Base-by-base conservation (phyloP, 2,113 vertebrate genomes). In the Antidorcas marsupialis region DNA sequence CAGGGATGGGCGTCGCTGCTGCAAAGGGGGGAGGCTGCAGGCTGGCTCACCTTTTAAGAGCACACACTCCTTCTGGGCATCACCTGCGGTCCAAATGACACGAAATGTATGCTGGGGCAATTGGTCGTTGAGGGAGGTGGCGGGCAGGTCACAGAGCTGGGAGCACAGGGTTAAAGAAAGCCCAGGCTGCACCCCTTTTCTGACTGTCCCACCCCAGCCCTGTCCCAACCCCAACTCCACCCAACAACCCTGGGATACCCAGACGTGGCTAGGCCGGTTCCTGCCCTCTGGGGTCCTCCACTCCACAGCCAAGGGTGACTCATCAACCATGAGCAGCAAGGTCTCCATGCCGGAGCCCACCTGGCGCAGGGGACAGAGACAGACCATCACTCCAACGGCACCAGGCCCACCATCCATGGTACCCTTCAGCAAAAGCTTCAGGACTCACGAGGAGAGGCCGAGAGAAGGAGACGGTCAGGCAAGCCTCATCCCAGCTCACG, bases 211-310 rank as follows among this genome's bases (percentile, higher is more conserved):
- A 60, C 47, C 86, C 76, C 30, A 53, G 6, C 7, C 21, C 64
- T 39, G 33, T 36, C 55, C 71, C 43, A 59, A 23, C 17, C 28
- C 33, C 27, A 33, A 19, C 28, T 50, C 52, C 25, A 60, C 36
- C 81, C 96, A 62, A 21, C 28, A 95, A 53, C 87, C 71, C 81
- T 94, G 98, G 98, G 99, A 99, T 99, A 99, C 99, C 99, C 99
- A 99, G 85, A 99, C 98, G 2, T 99, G 98, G 79, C 99, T 99
- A 87, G 99, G 98, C 95, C 97, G 99, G 27, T 99, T 98, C 82
- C 97, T 98, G 30, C 99, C 99, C 47, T 99, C 99, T 12, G 99
- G 98, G 14, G 99, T 99, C 95, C 98, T 99, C 99, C 99, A 99
- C 15, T 99, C 98, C 59, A 99, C 99, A 45, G 97, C 97, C 98